A percentile compares a stretch with the other conserved stretches of the same genome.
These are phyloP conservation scores for Muscicapa comitata DNA, from an alignment of 2,797 vertebrate genomes.

Conservation along the genomic window DNA sequence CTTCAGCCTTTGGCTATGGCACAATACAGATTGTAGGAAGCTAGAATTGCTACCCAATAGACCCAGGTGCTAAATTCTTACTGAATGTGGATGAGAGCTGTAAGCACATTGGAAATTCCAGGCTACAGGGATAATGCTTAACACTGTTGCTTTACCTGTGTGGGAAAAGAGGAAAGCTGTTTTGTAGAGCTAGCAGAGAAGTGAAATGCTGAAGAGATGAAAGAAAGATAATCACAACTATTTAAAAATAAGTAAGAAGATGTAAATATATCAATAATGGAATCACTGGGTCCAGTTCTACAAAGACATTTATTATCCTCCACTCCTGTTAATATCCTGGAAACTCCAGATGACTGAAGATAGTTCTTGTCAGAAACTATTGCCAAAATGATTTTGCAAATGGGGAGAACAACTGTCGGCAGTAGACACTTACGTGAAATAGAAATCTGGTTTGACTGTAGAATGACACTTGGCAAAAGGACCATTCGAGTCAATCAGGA, in stretches of 20 bases:
- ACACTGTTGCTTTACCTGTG: neutral
- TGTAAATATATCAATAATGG: neutral
- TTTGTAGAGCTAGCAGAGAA: neutral
- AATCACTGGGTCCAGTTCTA: neutral
- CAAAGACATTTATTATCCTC: neutral
- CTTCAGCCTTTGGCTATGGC: neutral
- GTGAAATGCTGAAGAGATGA: neutral
- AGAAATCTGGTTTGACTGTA: slow-evolving; percentile 2
- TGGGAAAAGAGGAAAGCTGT: neutral
- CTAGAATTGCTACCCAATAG: neutral
- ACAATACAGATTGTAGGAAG: neutral
- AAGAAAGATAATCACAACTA: neutral
- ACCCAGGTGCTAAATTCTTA: neutral
- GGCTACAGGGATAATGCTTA: neutral
- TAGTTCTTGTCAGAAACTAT: neutral
- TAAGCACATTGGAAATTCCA: neutral
- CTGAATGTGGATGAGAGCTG: neutral
- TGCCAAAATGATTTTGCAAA: neutral
- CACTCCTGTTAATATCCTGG: neutral
- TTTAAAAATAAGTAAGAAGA: neutral
- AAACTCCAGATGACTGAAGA: neutral
- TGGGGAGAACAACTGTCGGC: neutral
- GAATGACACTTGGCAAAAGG: slow-evolving; percentile 54
- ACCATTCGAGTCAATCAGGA: neutral
- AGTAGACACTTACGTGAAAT: slow-evolving; percentile 50